phyloP scores from a whole-genome alignment of 2,888 invertebrate species.

The Xylocampa areola region DNA sequence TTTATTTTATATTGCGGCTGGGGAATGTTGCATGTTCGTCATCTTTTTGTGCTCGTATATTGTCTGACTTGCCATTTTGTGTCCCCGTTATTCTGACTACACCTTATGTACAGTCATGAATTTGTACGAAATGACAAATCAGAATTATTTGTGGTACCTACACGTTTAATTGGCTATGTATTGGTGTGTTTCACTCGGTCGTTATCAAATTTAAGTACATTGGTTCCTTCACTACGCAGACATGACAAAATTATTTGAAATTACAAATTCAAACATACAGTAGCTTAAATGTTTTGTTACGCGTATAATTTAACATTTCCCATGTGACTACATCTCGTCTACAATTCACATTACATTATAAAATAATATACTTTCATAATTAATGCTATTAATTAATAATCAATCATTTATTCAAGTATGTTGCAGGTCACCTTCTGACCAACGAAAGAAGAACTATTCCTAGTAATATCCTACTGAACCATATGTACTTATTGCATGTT shows the following conservation, averaged over 20 bases:
- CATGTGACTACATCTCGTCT: slow-evolving; percentile 35
- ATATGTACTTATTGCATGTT: slow-evolving; percentile 70
- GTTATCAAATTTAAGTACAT: slow-evolving; percentile 63
- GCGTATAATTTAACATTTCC: slow-evolving; percentile 35
- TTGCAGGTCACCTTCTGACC: slow-evolving; percentile 80
- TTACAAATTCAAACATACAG: slow-evolving; percentile 44
- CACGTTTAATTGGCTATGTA: slow-evolving; percentile 69
- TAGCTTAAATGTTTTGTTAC: slow-evolving; percentile 48
- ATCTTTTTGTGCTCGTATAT: slow-evolving; percentile 68
- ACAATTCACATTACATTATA: slow-evolving; percentile 27
- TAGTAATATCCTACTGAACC: slow-evolving; percentile 63
- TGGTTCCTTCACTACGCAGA: slow-evolving; percentile 60
- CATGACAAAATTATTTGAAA: slow-evolving; percentile 42
- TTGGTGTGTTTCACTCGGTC: slow-evolving; percentile 59
- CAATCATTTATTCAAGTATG: slow-evolving; percentile 67
- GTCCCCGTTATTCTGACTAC: slow-evolving; percentile 21
- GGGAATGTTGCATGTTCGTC: slow-evolving; percentile 87
- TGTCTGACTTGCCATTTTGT: slow-evolving; percentile 71
- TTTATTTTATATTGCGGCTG: slow-evolving; percentile 86
- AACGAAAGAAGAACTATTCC: slow-evolving; percentile 69
- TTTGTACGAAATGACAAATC: slow-evolving; percentile 63
- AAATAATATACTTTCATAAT: slow-evolving; percentile 14
- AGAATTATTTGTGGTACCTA: slow-evolving; percentile 51
- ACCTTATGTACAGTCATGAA: slow-evolving; percentile 20
- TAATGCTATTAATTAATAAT: slow-evolving; percentile 46